Evolutionary conservation across 2,888 invertebrate species (phyloP), one percentile per base, ranked within the genome.

Genomic region (Rhimphoctona megacephalus): DNA sequence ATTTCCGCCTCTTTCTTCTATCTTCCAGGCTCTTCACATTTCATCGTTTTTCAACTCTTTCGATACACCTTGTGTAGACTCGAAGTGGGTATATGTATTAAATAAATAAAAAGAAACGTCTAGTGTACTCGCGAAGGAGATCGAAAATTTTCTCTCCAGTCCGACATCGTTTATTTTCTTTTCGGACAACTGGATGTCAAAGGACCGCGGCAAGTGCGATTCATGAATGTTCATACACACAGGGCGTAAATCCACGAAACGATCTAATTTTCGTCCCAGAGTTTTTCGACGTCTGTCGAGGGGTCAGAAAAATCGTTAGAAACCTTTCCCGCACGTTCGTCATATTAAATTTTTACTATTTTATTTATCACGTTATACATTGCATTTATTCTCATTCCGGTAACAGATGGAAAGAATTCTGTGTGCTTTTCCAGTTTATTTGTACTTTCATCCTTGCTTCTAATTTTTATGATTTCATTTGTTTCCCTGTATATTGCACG

Each of bases 1-100:
- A 80, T 81, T 84, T 57, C 76, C 70, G 8, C 64, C 22, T 79
- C 74, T 67, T 57, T 52, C 54, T 54, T 25, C 78, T 30, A 22
- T 70, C 43, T 57, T 69, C 19, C 54, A 22, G n/a, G 17, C 17
- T 46, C 69, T 17, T 8, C 17, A 43, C 43, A 19, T 76, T 61
- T 49, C 57, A 36, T 52, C 61, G 33, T 52, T 49, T 30, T 39
- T 54, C 36, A 57, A 70, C 46, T n/a, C 43, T 46, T 25, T n/a
- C 57, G 54, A 70, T 76, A 69, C 67, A 49, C 61, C 76, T 70
- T 36, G 64, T 70, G 17, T 25, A 30, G 22, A 46, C 43, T 11
- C 46, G 52, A 69, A 67, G 74, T 67, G 61, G 74, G 49, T 69
- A 22, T 57, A 14, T n/a, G 19, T n/a, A n/a, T 39, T 61, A 49